A percentile compares a stretch with the other conserved stretches of the same genome.
These are phyloP conservation scores for Mantis religiosa DNA, from an alignment of 2,888 invertebrate genomes.

Conservation along the genomic window DNA sequence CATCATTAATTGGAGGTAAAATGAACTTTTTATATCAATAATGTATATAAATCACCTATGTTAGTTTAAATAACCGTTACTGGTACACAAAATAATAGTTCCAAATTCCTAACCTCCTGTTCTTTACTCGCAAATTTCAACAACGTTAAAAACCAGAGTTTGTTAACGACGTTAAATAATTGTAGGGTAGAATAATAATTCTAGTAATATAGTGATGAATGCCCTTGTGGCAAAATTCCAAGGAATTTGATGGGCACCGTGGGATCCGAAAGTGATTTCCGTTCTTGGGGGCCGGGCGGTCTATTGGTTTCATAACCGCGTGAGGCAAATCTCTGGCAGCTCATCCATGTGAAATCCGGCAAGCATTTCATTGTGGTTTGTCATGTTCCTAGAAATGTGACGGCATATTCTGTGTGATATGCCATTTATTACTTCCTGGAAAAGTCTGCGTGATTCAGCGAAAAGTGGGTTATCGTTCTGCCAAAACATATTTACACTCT, in stretches of 20 bases:
- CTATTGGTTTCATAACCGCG: neutral
- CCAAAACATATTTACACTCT: too few relatives aligned
- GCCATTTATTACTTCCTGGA: neutral
- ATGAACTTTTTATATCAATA: too few relatives aligned
- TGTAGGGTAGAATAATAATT: neutral
- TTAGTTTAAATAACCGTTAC: too few relatives aligned
- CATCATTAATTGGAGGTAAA: too few relatives aligned
- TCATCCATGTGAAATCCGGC: neutral
- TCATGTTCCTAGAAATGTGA: neutral
- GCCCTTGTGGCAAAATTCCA: neutral
- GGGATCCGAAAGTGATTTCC: neutral
- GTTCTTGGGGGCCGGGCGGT: neutral
- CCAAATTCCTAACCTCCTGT: too few relatives aligned
- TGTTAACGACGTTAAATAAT: too few relatives aligned
- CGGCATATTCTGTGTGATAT: too few relatives aligned
- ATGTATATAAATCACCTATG: too few relatives aligned
- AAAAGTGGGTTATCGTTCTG: neutral
- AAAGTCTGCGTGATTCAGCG: neutral
- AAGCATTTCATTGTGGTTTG: neutral
- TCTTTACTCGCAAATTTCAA: too few relatives aligned
- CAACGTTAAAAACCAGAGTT: too few relatives aligned
- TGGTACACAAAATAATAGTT: too few relatives aligned
- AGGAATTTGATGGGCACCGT: neutral
- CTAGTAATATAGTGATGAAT: neutral
- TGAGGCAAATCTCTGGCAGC: neutral